Percentiles rank a stretch among this genome's conserved stretches.
phyloP scores from a whole-genome alignment of 2,888 invertebrate genomes.

The Agrochola lota region DNA sequence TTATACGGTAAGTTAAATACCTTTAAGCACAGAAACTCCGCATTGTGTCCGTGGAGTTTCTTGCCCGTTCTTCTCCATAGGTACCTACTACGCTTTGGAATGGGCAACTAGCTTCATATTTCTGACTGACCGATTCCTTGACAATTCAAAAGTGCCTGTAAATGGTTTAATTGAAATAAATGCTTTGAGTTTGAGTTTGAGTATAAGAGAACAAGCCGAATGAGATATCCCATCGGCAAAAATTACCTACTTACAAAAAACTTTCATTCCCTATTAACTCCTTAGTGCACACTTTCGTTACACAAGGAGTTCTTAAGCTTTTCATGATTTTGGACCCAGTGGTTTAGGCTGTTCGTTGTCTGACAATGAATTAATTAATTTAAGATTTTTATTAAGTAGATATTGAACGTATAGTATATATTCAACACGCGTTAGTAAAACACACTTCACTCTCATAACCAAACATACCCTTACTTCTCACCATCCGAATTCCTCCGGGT shows the following conservation, averaged over 20 bases:
- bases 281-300: background rate
- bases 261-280: background rate
- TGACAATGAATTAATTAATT: background rate
- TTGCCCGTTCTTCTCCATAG: too few relatives aligned
- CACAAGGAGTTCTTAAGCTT: background rate
- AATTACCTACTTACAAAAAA: too few relatives aligned
- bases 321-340: background rate
- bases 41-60: too few relatives aligned
- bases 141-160: too few relatives aligned
- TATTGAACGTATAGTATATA: background rate
- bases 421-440: background rate
- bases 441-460: background rate
- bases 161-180: too few relatives aligned
- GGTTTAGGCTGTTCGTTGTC: background rate
- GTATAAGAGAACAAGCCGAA: background rate
- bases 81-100: too few relatives aligned
- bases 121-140: too few relatives aligned
- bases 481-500: slow-evolving; percentile 8
- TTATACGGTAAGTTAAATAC: background rate
- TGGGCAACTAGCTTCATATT: too few relatives aligned
- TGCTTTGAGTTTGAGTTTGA: too few relatives aligned
- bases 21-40: too few relatives aligned
- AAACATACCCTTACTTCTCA: background rate
- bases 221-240: too few relatives aligned
- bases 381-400: background rate